Base-by-base conservation (phyloP, 2,888 invertebrate species). In the Caenorhabditis sp. region DNA sequence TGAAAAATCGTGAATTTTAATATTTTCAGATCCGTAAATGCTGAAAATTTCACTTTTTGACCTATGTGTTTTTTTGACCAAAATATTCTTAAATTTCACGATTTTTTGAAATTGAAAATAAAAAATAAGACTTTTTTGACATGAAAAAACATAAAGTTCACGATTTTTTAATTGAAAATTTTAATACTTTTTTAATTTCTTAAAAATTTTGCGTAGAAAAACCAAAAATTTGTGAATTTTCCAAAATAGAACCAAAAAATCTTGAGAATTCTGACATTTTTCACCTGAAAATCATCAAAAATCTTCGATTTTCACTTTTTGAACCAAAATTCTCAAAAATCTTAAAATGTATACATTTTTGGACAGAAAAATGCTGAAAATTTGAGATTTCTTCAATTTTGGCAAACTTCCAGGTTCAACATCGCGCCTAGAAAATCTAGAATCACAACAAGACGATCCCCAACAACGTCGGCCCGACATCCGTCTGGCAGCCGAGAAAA, bases 371-470 rank as follows among this genome's bases (percentile, higher is more conserved):
- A 10, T 31, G 4, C 31, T 6, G 31, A 31, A 31, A 31, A 31
- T 31, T 31, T 31, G 5, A 31, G 10, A 31, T 31, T n/a, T n/a
- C n/a, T n/a, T n/a, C n/a, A n/a, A n/a, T n/a, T n/a, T n/a, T n/a
- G n/a, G n/a, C n/a, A n/a, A n/a, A n/a, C 17, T 43, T 43, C 3
- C 5, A 43, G 43, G 43, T 43, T 27, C 21, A 5, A 37, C 8
- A 24, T 43, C 87, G 96, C 95, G 17, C 94, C 94, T 36, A 69
- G 91, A 93, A 23, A 92, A 93, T 83, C 91, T 93, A 73, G 92
- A 93, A 23, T 93, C 95, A 4, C 93, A 96, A 58, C 93, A 94
- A 88, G 99, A 99, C 88, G 99, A 99, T 90, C 99, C 99, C 0
- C 95, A 95, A 88, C 91, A 95, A 75, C 91, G 99, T 58, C 92